Evolutionary conservation across 2,888 invertebrate genomes (phyloP), one percentile per base, ranked within the genome.

Genomic region (Lasioglossum oenotherae): DNA sequence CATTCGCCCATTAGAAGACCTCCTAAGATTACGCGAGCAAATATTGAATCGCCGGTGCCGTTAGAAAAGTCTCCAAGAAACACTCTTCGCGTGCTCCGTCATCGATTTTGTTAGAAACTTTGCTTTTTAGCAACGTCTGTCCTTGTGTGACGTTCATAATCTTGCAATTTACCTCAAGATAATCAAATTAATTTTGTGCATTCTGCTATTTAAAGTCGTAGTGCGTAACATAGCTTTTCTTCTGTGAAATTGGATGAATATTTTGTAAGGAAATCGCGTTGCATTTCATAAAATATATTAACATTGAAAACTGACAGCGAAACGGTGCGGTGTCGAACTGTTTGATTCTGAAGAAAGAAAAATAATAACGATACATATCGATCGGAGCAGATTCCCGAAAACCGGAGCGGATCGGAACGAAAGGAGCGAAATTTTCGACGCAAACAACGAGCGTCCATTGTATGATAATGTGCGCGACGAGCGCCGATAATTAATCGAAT

Each of bases 391-490:
- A 60, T 60, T 60, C 27, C 14, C n/a, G 4, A 27, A 60, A 60
- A 60, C 5, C 60, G 60, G 60, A 60, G 60, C 27, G 27, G 12
- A 27, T 16, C 35, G 67, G 3, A n/a, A 57, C n/a, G 57, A 57
- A 23, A 57, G 6, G 19, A 67, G 67, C 10, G 19, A 69, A 69
- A 38, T 23, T 69, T 69, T 38, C 67, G 35, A 19, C 31, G 35
- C 19, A 35, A 67, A 67, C 67, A 67, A 35, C 35, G 67, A 4
- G 27, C 4, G 60, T 23, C 69, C 38, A 69, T 69, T 69, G 69
- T 69, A 38, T 69, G 69, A 69, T 69, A 69, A 69, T 69, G 67
- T 5, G 23, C 38, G 69, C 64, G 64, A 31, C 64, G 67, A 67
- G 35, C 67, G 38, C 23, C 69, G 69, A 38, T 38, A 69, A 38